These are phyloP conservation scores for Zaprionus obscuricornis DNA, from an alignment of 2,888 invertebrate species.

Conservation along the genomic window DNA sequence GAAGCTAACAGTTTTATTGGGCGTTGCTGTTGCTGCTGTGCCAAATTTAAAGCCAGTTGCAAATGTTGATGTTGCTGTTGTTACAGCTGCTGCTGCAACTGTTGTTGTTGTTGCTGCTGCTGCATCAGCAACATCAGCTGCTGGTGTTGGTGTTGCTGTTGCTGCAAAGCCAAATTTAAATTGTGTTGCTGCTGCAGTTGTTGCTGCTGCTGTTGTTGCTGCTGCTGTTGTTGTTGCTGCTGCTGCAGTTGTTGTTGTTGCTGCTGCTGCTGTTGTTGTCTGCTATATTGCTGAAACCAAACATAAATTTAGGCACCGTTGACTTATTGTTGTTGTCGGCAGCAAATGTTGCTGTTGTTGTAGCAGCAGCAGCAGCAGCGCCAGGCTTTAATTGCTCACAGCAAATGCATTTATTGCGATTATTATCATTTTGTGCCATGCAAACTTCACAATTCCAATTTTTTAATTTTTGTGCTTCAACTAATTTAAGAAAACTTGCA, in stretches of 20 bases:
- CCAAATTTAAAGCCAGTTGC: constrained; percentile 27
- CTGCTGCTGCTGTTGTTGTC: constrained; percentile 5
- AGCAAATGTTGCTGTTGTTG: neutral
- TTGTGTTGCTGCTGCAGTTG: neutral
- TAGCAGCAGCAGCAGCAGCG: constrained; percentile 22
- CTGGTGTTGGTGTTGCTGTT: constrained; percentile 22
- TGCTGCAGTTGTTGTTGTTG: constrained; percentile 15
- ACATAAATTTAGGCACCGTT: constrained; percentile 74
- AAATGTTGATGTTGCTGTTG: constrained; percentile 18
- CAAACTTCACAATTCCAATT: constrained; percentile 87
- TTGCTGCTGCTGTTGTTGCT: constrained; percentile 8
- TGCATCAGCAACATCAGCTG: neutral
- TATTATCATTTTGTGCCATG: constrained; percentile 85
- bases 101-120: constrained; percentile 1
- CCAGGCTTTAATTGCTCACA: constrained; percentile 86
- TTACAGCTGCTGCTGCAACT: constrained; percentile 26
- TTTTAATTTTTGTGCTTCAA: constrained; percentile 76
- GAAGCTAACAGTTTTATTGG: constrained; percentile 42
- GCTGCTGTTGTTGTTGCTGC: constrained; percentile 4
- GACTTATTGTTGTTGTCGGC: constrained; percentile 16
- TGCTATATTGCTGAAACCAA: constrained; percentile 76
- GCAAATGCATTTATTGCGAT: constrained; percentile 85
- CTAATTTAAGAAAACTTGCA: constrained; percentile 81
- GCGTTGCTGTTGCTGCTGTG: neutral
- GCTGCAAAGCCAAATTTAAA: constrained; percentile 24